Evolutionary conservation across 2,888 invertebrate genomes (phyloP).

Genomic region (Euplexia lucipara): DNA sequence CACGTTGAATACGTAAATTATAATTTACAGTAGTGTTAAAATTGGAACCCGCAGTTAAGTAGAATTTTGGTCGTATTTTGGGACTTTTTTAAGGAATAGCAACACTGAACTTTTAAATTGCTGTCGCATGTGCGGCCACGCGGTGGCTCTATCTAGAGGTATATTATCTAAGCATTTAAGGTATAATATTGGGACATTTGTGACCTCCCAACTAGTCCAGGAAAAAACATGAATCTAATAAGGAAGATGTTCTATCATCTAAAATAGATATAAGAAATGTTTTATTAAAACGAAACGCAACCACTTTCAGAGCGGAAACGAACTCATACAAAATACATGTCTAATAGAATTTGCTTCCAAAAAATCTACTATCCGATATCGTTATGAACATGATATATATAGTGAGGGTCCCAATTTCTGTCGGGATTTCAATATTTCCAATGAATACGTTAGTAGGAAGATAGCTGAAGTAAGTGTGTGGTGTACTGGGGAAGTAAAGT

Average conservation of each 20-base stretch:
- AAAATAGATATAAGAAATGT: constrained; percentile 20
- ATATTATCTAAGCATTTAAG: too few relatives aligned
- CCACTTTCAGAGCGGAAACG: constrained; percentile 18
- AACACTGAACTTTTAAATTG: too few relatives aligned
- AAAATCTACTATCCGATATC: constrained; percentile 50
- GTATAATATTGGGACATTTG: too few relatives aligned
- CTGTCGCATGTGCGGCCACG: too few relatives aligned
- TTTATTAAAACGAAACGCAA: constrained; percentile 21
- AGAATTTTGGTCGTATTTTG: too few relatives aligned
- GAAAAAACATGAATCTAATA: not conserved
- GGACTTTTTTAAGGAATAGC: too few relatives aligned
- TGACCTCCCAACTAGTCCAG: too few relatives aligned
- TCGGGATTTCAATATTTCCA: constrained; percentile 73
- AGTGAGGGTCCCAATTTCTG: constrained; percentile 67
- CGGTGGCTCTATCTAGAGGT: too few relatives aligned
- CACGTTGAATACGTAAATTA: too few relatives aligned
- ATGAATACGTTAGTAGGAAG: constrained; percentile 74
- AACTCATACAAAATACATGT: constrained; percentile 51
- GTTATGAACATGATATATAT: constrained; percentile 66
- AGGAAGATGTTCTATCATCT: not conserved
- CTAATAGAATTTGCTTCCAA: constrained; percentile 46
- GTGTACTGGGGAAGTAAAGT: constrained; percentile 33
- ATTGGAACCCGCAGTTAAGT: too few relatives aligned
- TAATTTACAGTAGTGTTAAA: too few relatives aligned
- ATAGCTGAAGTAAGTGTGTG: constrained; percentile 31